phyloP scores from a whole-genome alignment of 2,113 vertebrate species.

The Sceloporus tristichus region DNA sequence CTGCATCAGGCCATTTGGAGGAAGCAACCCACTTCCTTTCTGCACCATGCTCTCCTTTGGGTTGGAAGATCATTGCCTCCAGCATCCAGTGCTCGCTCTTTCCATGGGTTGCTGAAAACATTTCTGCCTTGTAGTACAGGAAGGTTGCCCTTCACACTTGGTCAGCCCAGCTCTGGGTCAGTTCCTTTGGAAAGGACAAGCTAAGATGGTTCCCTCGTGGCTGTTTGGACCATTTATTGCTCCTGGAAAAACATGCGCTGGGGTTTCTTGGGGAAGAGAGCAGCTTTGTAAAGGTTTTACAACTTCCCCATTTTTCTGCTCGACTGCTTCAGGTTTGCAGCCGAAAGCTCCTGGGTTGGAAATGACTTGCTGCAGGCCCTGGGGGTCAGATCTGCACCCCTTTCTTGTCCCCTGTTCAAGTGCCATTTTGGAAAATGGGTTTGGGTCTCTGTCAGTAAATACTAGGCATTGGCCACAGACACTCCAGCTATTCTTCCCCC shows the following conservation, averaged over 20 bases:
- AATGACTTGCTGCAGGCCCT: neutral
- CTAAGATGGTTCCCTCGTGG: neutral
- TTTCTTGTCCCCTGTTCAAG: no score
- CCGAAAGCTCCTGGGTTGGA: neutral
- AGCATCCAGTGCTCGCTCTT: neutral
- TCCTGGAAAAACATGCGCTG: constrained; percentile 16
- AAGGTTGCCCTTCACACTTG: no score
- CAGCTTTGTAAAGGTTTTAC: neutral
- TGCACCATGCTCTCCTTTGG: no score
- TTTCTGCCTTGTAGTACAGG: neutral
- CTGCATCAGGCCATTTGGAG: no score
- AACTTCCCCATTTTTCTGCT: accelerated
- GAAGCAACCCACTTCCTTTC: no score
- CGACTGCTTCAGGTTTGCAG: neutral
- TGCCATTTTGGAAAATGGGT: neutral
- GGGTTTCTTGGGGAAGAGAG: neutral
- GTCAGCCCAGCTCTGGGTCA: neutral
- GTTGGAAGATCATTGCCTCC: no score
- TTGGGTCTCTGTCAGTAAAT: neutral
- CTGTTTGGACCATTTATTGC: constrained; percentile 60
- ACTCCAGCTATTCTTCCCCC: neutral
- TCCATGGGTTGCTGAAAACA: neutral
- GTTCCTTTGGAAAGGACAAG: neutral
- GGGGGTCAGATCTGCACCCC: no score
- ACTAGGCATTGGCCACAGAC: neutral